Percentiles rank a stretch among this genome's conserved stretches.
These are phyloP conservation scores for Eidolon dupreanum DNA, from an alignment of 2,797 vertebrate genomes.

Conservation along the genomic window DNA sequence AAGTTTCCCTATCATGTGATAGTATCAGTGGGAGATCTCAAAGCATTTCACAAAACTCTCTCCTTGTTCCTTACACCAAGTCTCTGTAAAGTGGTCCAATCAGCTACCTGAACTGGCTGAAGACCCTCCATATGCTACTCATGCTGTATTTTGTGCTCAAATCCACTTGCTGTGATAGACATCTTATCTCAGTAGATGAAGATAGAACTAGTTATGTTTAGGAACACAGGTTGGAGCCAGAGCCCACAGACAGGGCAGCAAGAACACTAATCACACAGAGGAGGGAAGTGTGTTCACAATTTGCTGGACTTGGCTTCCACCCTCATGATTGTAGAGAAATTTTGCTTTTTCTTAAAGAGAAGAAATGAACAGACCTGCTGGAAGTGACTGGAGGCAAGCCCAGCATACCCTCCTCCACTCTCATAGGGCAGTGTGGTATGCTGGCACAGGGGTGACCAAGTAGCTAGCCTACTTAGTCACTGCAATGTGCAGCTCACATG, in stretches of 20 bases:
- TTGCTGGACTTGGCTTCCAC: not conserved
- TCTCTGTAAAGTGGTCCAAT: not conserved
- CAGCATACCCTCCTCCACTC: no score
- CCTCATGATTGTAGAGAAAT: not conserved
- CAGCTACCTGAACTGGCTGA: not conserved
- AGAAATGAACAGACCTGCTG: not conserved
- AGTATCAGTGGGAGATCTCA: not conserved
- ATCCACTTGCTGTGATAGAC: not conserved
- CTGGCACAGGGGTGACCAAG: not conserved
- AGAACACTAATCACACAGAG: not conserved
- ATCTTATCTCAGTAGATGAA: not conserved
- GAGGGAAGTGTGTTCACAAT: not conserved
- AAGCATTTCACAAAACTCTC: not conserved
- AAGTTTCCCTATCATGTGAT: not conserved
- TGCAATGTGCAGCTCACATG: not conserved
- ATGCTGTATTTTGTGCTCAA: not conserved
- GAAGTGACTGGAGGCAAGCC: not conserved
- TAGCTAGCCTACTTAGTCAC: not conserved
- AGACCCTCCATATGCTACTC: not conserved
- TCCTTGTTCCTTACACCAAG: not conserved
- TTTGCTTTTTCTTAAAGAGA: conserved; percentile 5
- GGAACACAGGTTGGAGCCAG: not conserved
- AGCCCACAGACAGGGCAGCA: not conserved
- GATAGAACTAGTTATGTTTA: not conserved
- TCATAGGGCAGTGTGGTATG: not conserved